phyloP scores from a whole-genome alignment of 2,797 vertebrate genomes.

The Microhierax caerulescens region DNA sequence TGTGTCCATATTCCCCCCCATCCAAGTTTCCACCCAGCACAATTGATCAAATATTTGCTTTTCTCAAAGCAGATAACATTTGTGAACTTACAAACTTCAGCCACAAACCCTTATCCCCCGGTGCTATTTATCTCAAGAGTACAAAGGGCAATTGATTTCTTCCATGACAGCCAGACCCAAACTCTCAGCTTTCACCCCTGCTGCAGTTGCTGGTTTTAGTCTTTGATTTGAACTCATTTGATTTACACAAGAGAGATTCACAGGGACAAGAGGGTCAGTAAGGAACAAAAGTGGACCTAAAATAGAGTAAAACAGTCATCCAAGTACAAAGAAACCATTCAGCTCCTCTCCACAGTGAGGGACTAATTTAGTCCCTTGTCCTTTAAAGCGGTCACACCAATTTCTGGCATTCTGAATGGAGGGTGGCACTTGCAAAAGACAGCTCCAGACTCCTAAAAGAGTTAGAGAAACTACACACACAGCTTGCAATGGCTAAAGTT shows the following conservation, averaged over 20 bases:
- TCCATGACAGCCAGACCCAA: not conserved
- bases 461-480: not conserved
- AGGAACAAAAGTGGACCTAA: not conserved
- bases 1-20: not conserved
- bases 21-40: not conserved
- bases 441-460: not conserved
- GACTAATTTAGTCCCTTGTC: not conserved
- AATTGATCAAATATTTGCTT: slow-evolving; percentile 50
- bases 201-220: not conserved
- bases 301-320: not conserved
- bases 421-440: not conserved
- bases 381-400: not conserved
- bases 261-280: not conserved
- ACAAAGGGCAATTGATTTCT: slow-evolving; percentile 49
- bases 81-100: slow-evolving; percentile 13
- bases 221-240: not conserved
- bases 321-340: not conserved
- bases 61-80: slow-evolving; percentile 21
- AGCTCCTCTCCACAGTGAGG: not conserved
- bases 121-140: slow-evolving; percentile 6
- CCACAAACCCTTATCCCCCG: not conserved
- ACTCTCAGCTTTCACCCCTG: not conserved
- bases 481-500: not conserved
- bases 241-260: not conserved
- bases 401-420: not conserved